These are phyloP conservation scores for Podotricha telesiphe DNA, from an alignment of 2,888 invertebrate species.

Conservation along the genomic window DNA sequence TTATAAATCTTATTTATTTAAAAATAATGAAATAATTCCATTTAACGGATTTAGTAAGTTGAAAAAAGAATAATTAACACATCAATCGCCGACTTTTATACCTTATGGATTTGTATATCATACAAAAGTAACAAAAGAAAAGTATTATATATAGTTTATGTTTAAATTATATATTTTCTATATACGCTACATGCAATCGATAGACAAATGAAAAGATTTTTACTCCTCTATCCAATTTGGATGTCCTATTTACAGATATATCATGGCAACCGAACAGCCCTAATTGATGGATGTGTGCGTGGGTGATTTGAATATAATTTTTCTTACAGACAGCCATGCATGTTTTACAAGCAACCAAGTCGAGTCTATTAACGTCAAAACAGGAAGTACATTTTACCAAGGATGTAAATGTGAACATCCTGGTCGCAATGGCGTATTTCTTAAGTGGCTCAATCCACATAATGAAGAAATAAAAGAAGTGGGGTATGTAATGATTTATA, in stretches of 20 bases:
- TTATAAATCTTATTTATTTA: no score
- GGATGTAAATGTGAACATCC: conserved; percentile 63
- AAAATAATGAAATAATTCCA: no score
- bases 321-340: conserved; percentile 58
- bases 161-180: no score
- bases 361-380: conserved; percentile 49
- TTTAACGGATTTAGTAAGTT: no score
- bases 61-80: no score
- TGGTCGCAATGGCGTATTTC: conserved; percentile 48
- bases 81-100: no score
- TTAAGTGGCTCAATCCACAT: conserved; percentile 62
- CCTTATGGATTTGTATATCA: no score
- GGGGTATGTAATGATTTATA: conserved; percentile 57
- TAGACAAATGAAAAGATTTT: not conserved
- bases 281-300: conserved; percentile 42
- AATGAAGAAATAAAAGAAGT: conserved; percentile 52
- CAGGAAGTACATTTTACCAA: conserved; percentile 59
- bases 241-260: not conserved
- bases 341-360: conserved; percentile 58
- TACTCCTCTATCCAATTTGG: not conserved
- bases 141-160: no score
- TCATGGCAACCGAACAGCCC: conserved; percentile 20
- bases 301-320: conserved; percentile 37
- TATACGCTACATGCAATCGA: not conserved
- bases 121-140: no score